Evolutionary conservation across 2,797 vertebrate species (phyloP), one percentile per base, ranked within the genome.

Genomic region (Bucorvus abyssinicus): DNA sequence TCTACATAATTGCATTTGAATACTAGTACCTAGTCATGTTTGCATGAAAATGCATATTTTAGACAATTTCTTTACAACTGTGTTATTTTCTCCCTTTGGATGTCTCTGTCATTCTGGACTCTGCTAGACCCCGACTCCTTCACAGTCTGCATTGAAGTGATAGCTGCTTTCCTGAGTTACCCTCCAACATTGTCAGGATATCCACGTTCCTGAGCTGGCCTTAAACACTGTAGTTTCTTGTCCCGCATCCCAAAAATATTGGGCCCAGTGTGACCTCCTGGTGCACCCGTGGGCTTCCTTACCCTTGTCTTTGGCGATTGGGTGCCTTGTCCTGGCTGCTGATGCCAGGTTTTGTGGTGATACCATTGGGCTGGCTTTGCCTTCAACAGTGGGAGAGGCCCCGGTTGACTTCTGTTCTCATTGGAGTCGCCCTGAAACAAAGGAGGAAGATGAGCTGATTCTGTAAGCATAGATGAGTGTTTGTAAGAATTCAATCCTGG

Each of bases 1-100:
- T 95, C 81, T 89, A 61, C 83, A 74, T 94, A 96, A 96, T 96
- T 97, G 90, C 89, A 91, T 95, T 95, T 94, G 93, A 96, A 95
- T 95, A 87, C 85, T 93, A 84, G 85, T 80, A 90, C 68, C 94
- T 71, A 87, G 88, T 93, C 90, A 71, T 87, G 84, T 93, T 95
- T 93, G 79, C 64, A n/a, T n/a, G 88, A 90, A 95, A 92, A 77
- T 12, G 34, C 50, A 1, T 60, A 36, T 92, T 95, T 94, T 40
- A 74, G n/a, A 60, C 40, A 44, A 55, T 65, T 90, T 75, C 53
- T 68, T 89, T 16, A 57, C 71, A 84, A 80, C 22, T 90, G 34
- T 84, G 79, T 82, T 18, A 13, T 86, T 50, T 93, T 73, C 74
- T 74, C 36, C 30, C 52, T 84, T 94, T 90, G 45, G 32, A 3